Evolutionary conservation across 2,888 invertebrate species (phyloP), one percentile per base, ranked within the genome.

Genomic region (Eilema caniola): DNA sequence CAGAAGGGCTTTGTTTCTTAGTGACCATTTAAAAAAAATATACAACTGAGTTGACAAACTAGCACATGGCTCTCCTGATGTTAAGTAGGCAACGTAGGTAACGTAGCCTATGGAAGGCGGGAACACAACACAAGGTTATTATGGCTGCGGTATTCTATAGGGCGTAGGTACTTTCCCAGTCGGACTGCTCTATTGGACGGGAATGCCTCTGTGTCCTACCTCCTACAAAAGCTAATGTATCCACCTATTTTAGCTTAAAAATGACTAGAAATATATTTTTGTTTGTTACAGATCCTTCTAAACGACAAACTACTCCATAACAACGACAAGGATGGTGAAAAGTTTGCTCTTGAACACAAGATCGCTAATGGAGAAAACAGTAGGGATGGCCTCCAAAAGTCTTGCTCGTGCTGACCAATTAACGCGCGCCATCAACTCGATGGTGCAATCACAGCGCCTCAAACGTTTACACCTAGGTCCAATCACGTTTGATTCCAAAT

Each of bases 291-390:
- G 98, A 98, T 98, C 90, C 96, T 98, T 78, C 96, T 97, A 85
- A 97, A 97, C 88, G 98, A 98, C 92, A 97, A 97, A 91, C 90
- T 97, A 80, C 96, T 97, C 84, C 97, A 96, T 85, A 97, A 96
- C 80, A 96, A 96, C 87, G 97, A 97, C 83, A 96, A 92, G 86
- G 97, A 97, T 83, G 96, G 96, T 60, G 97, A 97, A 12, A 96
- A 96, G 87, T 96, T 98, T 88, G 96, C 96, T 57, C 92, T 98
- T 73, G 96, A 96, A 84, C 96, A 91, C 88, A 94, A 93, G 86
- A 95, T 95, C 57, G 94, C 95, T 10, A 95, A 95, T 80, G 94
- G 95, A 16, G 93, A 95, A 77, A 94, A 94, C 83, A 89, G 87
- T 74, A 86, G 93, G 65, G 93, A 92, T 63, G 87, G 91, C 74